These are phyloP conservation scores for Melanotaenia pygmaea DNA, from an alignment of 2,797 vertebrate genomes.

Conservation along the genomic window DNA sequence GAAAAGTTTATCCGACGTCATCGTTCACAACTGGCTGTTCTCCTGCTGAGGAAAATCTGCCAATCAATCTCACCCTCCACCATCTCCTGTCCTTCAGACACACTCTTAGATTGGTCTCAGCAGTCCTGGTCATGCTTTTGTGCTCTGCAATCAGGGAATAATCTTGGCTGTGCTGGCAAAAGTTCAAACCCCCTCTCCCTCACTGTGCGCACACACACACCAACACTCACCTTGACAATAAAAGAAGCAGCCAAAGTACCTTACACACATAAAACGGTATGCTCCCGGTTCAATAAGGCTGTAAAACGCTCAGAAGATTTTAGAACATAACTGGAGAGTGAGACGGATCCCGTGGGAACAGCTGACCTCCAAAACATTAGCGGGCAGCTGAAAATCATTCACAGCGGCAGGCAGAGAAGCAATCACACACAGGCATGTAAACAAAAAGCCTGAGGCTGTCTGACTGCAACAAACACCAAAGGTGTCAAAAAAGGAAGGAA, in stretches of 20 bases:
- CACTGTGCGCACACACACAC: slow-evolving; percentile 17
- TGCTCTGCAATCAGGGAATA: slow-evolving; percentile 61
- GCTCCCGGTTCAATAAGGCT: slow-evolving; percentile 40
- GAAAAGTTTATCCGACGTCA: not conserved
- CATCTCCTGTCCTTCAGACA: slow-evolving; percentile 22
- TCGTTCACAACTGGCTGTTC: not conserved
- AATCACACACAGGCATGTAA: slow-evolving; percentile 15
- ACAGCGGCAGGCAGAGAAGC: slow-evolving; percentile 1
- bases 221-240: slow-evolving; percentile 53
- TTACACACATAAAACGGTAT: slow-evolving; percentile 56
- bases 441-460: slow-evolving; percentile 24
- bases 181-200: slow-evolving; percentile 24
- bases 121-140: slow-evolving; percentile 52
- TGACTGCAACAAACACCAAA: slow-evolving; percentile 32
- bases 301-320: slow-evolving; percentile 54
- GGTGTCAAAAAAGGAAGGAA: slow-evolving; percentile 27
- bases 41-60: slow-evolving; percentile 25
- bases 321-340: slow-evolving; percentile 17
- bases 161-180: slow-evolving; percentile 54
- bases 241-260: slow-evolving; percentile 28
- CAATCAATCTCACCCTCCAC: slow-evolving; percentile 52
- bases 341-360: slow-evolving; percentile 6
- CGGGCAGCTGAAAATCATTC: slow-evolving; percentile 29
- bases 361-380: slow-evolving; percentile 56
- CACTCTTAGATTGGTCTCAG: slow-evolving; percentile 11